A percentile compares a stretch with the other conserved stretches of the same genome.
Conservation (phyloP, 2,888 invertebrate genomes). For the Elysia crispata region DNA sequence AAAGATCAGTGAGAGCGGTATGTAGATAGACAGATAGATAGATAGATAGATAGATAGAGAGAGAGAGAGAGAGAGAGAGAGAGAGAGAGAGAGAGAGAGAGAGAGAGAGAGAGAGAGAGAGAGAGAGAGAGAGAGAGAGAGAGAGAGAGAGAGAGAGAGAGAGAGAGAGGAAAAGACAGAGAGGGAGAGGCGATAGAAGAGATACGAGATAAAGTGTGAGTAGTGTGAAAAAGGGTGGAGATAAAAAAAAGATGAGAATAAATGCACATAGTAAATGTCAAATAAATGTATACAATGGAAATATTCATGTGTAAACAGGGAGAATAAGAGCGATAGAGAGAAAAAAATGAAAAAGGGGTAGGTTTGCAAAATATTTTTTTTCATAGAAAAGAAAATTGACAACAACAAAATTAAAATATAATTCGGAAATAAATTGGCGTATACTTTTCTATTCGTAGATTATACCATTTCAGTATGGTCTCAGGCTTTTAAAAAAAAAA, state of each 20-base stretch:
- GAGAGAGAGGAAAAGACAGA: conserved; percentile 22
- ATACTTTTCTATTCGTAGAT: too few species aligned
- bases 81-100: not conserved
- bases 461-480: too few species aligned
- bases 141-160: conserved; percentile 29
- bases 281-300: too few species aligned
- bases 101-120: not conserved
- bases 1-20: not conserved
- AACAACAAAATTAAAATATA: too few species aligned
- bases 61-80: conserved; percentile 6
- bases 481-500: too few species aligned
- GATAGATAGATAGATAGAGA: not conserved
- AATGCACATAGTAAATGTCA: too few species aligned
- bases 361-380: too few species aligned
- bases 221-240: too few species aligned
- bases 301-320: conserved; percentile 5
- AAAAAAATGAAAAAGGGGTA: not conserved
- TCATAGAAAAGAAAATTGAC: too few species aligned
- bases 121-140: not conserved
- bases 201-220: too few species aligned
- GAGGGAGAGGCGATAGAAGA: not conserved
- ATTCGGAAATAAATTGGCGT: too few species aligned
- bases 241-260: too few species aligned
- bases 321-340: not conserved
- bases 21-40: not conserved